These are phyloP conservation scores for Lithophane leautieri DNA, from an alignment of 2,888 invertebrate genomes.

Conservation along the genomic window DNA sequence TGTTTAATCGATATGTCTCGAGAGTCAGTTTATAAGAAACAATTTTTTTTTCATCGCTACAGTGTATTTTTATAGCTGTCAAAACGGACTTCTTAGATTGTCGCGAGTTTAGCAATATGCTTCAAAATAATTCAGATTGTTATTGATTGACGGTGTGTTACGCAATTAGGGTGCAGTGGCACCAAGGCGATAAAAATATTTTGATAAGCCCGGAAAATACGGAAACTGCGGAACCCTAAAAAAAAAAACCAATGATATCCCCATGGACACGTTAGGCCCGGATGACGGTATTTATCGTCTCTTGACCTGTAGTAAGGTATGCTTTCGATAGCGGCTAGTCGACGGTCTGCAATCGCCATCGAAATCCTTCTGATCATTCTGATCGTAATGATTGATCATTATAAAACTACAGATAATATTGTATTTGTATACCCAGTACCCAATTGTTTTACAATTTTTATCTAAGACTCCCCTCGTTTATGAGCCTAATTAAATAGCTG, in stretches of 20 bases:
- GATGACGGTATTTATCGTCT: not conserved
- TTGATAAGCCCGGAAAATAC: not conserved
- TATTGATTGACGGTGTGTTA: no score
- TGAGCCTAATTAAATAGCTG: not conserved
- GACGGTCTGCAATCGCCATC: not conserved
- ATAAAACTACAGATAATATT: slow-evolving; percentile 16
- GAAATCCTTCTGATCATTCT: slow-evolving; percentile 8
- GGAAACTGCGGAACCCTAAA: no score
- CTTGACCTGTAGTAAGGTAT: not conserved
- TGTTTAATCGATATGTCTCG: no score
- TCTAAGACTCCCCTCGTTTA: not conserved
- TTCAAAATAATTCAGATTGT: no score
- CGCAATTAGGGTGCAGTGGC: no score
- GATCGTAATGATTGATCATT: slow-evolving; percentile 8
- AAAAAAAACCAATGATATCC: not conserved
- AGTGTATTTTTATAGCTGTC: no score
- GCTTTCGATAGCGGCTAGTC: not conserved
- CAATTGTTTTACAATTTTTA: slow-evolving; percentile 18
- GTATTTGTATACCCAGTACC: slow-evolving; percentile 1
- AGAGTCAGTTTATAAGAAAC: no score
- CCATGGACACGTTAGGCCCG: not conserved
- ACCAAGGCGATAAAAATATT: no score
- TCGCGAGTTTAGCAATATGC: no score
- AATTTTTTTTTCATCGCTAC: no score
- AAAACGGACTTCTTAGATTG: no score